These are phyloP conservation scores for Echinops telfairi DNA, from an alignment of 2,113 vertebrate species.

Conservation along the genomic window DNA sequence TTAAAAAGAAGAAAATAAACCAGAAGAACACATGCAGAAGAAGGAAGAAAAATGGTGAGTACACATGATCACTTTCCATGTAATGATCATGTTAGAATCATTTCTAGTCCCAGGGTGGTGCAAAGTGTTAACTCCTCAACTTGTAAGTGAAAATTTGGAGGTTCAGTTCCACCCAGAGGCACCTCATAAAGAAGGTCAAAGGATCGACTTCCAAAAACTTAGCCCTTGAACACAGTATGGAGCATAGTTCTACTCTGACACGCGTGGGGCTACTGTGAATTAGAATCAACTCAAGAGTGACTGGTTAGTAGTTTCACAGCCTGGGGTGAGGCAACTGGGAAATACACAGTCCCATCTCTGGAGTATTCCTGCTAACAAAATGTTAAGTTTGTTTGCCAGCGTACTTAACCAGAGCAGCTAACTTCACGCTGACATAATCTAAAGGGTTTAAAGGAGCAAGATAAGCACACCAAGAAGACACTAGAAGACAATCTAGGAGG, in stretches of 20 bases:
- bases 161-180: not conserved
- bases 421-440: not conserved
- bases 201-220: not conserved
- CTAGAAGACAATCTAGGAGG: not conserved
- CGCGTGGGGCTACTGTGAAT: not conserved
- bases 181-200: not conserved
- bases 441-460: not conserved
- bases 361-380: not conserved
- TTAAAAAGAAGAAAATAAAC: not conserved
- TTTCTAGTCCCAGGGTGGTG: not conserved
- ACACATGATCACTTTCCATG: not conserved
- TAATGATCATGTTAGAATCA: not conserved
- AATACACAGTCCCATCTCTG: rapidly evolving
- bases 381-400: not conserved
- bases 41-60: not conserved
- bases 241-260: not conserved
- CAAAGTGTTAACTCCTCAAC: not conserved
- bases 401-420: not conserved
- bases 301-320: not conserved
- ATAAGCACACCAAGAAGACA: not conserved
- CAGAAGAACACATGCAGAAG: not conserved
- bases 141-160: not conserved
- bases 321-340: not conserved
- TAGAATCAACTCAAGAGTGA: not conserved
- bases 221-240: not conserved